Conservation (phyloP, 2,113 vertebrate genomes). For the Heterochromis multidens region DNA sequence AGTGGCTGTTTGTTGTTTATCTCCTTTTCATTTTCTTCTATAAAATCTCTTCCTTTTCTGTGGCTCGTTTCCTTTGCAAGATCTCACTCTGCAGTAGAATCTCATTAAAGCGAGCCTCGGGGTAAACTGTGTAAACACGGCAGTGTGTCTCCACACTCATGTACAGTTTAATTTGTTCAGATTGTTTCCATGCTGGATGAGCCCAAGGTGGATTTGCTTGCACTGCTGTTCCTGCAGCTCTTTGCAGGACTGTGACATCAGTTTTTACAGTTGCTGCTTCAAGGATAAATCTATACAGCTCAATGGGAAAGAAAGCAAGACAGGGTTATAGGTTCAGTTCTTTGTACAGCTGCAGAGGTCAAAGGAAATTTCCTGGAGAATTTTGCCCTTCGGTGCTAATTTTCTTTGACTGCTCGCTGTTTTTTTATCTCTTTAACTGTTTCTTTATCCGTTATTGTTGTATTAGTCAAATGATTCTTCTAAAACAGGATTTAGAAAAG, state of each 20-base stretch:
- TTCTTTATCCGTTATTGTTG: not conserved
- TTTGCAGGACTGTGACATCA: not conserved
- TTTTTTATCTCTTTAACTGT: accelerated
- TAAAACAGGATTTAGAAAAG: not conserved
- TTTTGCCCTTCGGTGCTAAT: not conserved
- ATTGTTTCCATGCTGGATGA: not conserved
- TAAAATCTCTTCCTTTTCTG: not conserved
- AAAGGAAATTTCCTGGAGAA: not conserved
- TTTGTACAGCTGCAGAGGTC: not conserved
- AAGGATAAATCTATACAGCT: not conserved
- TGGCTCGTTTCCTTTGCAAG: not conserved
- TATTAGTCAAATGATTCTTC: not conserved
- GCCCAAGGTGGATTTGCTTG: not conserved
- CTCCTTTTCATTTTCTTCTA: not conserved
- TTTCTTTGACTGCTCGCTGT: not conserved
- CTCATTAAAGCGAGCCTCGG: not conserved
- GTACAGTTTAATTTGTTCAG: not conserved
- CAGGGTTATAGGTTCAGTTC: not conserved
- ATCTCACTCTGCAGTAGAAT: not conserved
- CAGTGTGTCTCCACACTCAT: not conserved
- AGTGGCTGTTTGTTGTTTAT: not conserved
- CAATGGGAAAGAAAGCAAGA: not conserved
- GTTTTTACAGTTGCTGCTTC: not conserved
- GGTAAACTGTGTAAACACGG: not conserved
- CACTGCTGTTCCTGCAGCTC: not conserved